A percentile compares a stretch with the other conserved stretches of the same genome.
Evolutionary conservation across 2,113 vertebrate genomes (phyloP).

Genomic region (Vulpes ferrilata): DNA sequence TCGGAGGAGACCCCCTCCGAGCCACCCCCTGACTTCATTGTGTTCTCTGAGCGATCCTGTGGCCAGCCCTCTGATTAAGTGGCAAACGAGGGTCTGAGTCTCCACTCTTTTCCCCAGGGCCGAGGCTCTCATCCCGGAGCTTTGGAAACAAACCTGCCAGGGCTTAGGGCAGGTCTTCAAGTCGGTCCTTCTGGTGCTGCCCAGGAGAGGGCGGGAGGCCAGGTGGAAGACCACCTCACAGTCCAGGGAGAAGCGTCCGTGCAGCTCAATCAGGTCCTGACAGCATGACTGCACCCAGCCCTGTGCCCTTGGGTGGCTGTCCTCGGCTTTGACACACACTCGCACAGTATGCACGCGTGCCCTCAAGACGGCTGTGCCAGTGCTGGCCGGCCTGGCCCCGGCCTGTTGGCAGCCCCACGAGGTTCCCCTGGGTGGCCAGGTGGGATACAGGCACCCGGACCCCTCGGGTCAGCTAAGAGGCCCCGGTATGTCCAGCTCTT

Average conservation of each 20-base stretch:
- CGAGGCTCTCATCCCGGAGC: fast-evolving
- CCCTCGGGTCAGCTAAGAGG: too few relatives aligned
- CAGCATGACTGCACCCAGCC: too few relatives aligned
- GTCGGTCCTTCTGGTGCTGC: not conserved
- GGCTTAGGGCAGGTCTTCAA: not conserved
- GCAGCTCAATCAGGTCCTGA: fast-evolving
- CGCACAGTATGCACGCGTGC: not conserved
- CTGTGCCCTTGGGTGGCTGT: too few relatives aligned
- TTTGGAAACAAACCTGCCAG: not conserved
- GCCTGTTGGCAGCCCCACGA: fast-evolving
- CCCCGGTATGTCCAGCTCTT: not conserved
- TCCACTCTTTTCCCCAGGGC: not conserved
- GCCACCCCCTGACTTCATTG: not conserved
- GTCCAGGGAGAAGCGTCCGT: not conserved
- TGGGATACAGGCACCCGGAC: too few relatives aligned
- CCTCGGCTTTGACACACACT: not conserved
- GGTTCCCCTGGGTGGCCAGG: too few relatives aligned
- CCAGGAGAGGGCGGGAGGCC: not conserved
- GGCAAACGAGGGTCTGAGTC: not conserved
- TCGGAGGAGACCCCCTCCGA: not conserved
- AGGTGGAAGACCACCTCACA: fast-evolving
- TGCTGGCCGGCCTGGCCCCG: not conserved
- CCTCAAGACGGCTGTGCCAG: not conserved
- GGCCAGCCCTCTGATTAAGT: not conserved
- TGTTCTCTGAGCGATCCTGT: fast-evolving